Base-by-base conservation (phyloP, 2,888 invertebrate species). In the Ectobius pallidus region DNA sequence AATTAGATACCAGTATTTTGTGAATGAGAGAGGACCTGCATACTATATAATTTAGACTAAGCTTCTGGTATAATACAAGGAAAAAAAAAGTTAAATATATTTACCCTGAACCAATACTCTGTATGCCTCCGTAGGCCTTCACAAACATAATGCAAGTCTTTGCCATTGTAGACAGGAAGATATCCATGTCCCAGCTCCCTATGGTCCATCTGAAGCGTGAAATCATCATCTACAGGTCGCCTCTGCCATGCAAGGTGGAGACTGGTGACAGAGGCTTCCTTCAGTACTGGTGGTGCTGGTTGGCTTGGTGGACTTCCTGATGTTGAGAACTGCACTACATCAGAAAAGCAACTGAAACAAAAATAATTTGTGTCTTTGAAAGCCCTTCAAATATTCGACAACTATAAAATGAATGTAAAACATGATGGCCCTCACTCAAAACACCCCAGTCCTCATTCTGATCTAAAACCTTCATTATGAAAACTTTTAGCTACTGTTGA, bases 191-290 rank as follows among this genome's bases (percentile, higher is more conserved):
- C 91, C 69, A 89, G 87, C 11, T 85, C 82, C 34, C 87, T 85
- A 77, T 87, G 87, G 79, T 94, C 91, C 91, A 95, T 92, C 84
- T 96, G 95, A 75, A 96, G 85, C 70, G 90, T 89, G 82, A 92
- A 95, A 79, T 91, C 91, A 74, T 93, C 93, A 80, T 94, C 95
- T 78, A 89, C 88, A 44, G 90, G 88, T 63, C 93, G 87, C 68
- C 87, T 85, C 77, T 89, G 87, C 96, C 96, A 96, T 65, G 88
- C 87, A 58, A 96, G 84, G 75, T 88, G 86, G 71, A 96, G 84
- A 68, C 89, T 84, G 77, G 86, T 87, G 68, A 91, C 85, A 69
- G 86, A 87, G 71, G 90, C 88, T 77, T 88, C 86, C 55, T 86
- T 85, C 72, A 95, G 84, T 69, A 86, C 84, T 11, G 96, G 95